Evolutionary conservation across 2,797 vertebrate species (phyloP).

Genomic region (Jordanella pulchra): DNA sequence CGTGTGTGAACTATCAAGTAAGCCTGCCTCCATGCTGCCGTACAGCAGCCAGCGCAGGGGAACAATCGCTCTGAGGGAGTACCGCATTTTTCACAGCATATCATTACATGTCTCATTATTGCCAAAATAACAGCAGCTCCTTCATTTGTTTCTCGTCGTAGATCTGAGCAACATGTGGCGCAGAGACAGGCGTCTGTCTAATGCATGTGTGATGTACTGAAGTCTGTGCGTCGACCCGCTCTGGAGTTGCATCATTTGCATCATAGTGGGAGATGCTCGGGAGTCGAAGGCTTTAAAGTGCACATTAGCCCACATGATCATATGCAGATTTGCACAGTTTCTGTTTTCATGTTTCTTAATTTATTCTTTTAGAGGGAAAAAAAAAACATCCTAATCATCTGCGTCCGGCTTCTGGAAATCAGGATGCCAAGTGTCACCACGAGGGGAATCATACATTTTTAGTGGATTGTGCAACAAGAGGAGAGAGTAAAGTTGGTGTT

Average conservation of each 20-base stretch:
- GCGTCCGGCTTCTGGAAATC: slow-evolving; percentile 36
- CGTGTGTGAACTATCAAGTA: slow-evolving; percentile 57
- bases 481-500: slow-evolving; percentile 46
- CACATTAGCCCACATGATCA: slow-evolving; percentile 46
- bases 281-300: slow-evolving; percentile 63
- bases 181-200: slow-evolving; percentile 47
- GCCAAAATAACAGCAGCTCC: slow-evolving; percentile 28
- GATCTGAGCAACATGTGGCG: slow-evolving; percentile 43
- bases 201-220: slow-evolving; percentile 56
- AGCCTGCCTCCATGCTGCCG: slow-evolving; percentile 27
- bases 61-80: slow-evolving; percentile 28
- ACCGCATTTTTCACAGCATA: slow-evolving; percentile 41
- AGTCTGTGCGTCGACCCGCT: slow-evolving; percentile 47
- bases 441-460: slow-evolving; percentile 53
- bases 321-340: slow-evolving; percentile 13
- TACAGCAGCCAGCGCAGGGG: slow-evolving; percentile 1
- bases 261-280: slow-evolving; percentile 48
- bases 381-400: slow-evolving; percentile 24
- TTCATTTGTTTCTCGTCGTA: slow-evolving; percentile 3
- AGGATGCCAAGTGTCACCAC: slow-evolving; percentile 36
- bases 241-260: slow-evolving; percentile 68
- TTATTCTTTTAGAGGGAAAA: slow-evolving; percentile 20
- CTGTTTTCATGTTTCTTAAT: slow-evolving; percentile 29
- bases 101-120: slow-evolving; percentile 35
- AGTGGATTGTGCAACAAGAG: slow-evolving; percentile 36